Evolutionary conservation across 2,888 invertebrate genomes (phyloP).

Genomic region (Graphium colonna): DNA sequence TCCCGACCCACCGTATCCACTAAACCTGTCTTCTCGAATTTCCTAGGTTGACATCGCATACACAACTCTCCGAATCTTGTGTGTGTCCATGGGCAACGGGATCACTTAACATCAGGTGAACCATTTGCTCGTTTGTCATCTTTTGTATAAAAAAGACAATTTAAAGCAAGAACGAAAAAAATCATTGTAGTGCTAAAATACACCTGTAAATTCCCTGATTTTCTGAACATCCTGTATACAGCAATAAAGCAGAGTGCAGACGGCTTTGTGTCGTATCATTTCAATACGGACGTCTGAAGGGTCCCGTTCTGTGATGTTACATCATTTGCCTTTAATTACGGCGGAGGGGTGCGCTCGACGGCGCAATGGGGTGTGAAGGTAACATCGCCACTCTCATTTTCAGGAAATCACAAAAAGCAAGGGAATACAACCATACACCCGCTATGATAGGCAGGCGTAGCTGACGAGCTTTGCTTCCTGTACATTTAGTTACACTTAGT

Average conservation of each 20-base stretch:
- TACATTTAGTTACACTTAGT: too few species aligned
- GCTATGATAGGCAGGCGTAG: neutral
- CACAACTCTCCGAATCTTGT: too few species aligned
- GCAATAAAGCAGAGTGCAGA: slow-evolving; percentile 75
- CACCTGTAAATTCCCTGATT: too few species aligned
- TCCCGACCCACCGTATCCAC: too few species aligned
- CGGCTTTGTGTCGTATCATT: slow-evolving; percentile 60
- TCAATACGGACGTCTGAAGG: slow-evolving; percentile 49
- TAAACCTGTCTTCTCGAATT: too few species aligned
- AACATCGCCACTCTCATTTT: slow-evolving; percentile 20
- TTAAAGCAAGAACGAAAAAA: neutral
- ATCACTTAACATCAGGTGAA: too few species aligned
- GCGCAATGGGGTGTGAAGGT: slow-evolving; percentile 32
- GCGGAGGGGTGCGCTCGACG: slow-evolving; percentile 29
- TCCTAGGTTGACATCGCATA: too few species aligned
- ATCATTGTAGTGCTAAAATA: neutral
- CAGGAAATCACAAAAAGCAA: slow-evolving; percentile 10
- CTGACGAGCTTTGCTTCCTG: neutral
- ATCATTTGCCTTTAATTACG: slow-evolving; percentile 66
- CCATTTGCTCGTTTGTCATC: too few species aligned
- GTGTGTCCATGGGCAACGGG: too few species aligned
- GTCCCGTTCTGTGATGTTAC: slow-evolving; percentile 45
- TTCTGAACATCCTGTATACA: slow-evolving; percentile 40
- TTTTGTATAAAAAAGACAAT: too few species aligned
- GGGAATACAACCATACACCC: neutral